These are phyloP conservation scores for Mugil cephalus DNA, from an alignment of 2,113 vertebrate genomes.

Conservation along the genomic window DNA sequence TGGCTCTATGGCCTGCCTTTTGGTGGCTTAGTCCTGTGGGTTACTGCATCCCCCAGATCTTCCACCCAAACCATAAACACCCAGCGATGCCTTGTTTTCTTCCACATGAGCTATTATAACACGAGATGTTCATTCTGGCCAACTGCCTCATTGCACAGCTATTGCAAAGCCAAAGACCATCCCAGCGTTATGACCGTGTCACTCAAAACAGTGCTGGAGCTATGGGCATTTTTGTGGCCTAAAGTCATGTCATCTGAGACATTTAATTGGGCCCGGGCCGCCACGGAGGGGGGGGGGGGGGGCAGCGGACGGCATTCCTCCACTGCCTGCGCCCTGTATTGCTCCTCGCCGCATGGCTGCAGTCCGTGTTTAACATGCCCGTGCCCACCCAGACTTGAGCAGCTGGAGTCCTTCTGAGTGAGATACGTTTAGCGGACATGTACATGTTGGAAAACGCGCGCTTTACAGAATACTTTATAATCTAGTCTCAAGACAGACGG, in stretches of 20 bases:
- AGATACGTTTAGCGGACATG: not conserved
- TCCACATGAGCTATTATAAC: constrained; percentile 55
- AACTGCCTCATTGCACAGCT: constrained; percentile 83
- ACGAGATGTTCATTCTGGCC: constrained; percentile 71
- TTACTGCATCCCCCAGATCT: not conserved
- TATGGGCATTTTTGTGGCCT: constrained; percentile 93
- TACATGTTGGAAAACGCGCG: constrained; percentile 2
- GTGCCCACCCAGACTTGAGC: constrained; percentile 39
- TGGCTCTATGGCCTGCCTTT: not conserved
- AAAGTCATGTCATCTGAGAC: constrained; percentile 95
- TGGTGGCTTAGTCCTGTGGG: not conserved
- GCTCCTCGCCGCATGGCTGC: constrained; percentile 50
- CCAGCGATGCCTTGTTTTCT: constrained; percentile 33
- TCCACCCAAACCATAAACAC: constrained; percentile 1
- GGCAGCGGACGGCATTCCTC: constrained; percentile 89
- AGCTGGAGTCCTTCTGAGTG: constrained; percentile 24
- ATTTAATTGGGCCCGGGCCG: constrained; percentile 92
- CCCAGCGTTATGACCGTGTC: constrained; percentile 83
- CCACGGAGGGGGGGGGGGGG: constrained; percentile 87
- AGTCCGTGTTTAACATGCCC: constrained; percentile 56
- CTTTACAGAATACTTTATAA: not conserved
- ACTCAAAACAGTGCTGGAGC: constrained; percentile 86
- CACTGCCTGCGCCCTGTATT: constrained; percentile 81
- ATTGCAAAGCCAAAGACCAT: constrained; percentile 74
- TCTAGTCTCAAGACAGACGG: constrained; percentile 8